phyloP scores from a whole-genome alignment of 2,888 invertebrate species.

The Acanthococcus lagerstroemiae region DNA sequence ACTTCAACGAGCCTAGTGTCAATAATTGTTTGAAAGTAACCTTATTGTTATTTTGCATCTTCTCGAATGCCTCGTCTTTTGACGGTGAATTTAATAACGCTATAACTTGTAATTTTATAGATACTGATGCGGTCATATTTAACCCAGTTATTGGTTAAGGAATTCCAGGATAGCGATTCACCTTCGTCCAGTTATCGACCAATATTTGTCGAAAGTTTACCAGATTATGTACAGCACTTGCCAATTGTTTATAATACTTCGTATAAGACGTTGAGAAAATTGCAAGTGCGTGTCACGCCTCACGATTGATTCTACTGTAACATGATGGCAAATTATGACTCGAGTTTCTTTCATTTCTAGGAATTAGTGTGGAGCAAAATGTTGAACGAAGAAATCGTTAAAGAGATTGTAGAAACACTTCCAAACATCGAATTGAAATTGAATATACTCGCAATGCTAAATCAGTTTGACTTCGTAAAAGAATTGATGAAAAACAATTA shows the following conservation, averaged over 20 bases:
- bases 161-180: background rate
- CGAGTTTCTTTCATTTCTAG: background rate
- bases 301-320: background rate
- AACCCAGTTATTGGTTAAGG: background rate
- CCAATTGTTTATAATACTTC: background rate
- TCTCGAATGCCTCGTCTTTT: too few relatives aligned
- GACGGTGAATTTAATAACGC: too few relatives aligned
- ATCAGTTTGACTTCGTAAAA: conserved; percentile 2
- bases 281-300: background rate
- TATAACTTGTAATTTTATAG: background rate
- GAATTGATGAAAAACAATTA: conserved; percentile 13
- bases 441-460: conserved; percentile 16
- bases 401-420: conserved; percentile 7
- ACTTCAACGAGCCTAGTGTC: conserved; percentile 1
- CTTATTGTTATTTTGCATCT: too few relatives aligned
- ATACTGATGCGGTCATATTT: conserved; percentile 11
- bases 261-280: conserved; percentile 6
- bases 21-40: conserved; percentile 15
- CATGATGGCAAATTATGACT: background rate
- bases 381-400: conserved; percentile 3
- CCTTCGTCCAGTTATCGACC: background rate
- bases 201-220: conserved; percentile 17
- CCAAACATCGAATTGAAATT: conserved; percentile 8
- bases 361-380: conserved; percentile 18
- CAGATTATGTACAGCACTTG: conserved; percentile 2